Percentiles rank a stretch among this genome's conserved stretches.
Evolutionary conservation across 2,888 invertebrate genomes (phyloP).

Genomic region (Glaucopsyche alexis): DNA sequence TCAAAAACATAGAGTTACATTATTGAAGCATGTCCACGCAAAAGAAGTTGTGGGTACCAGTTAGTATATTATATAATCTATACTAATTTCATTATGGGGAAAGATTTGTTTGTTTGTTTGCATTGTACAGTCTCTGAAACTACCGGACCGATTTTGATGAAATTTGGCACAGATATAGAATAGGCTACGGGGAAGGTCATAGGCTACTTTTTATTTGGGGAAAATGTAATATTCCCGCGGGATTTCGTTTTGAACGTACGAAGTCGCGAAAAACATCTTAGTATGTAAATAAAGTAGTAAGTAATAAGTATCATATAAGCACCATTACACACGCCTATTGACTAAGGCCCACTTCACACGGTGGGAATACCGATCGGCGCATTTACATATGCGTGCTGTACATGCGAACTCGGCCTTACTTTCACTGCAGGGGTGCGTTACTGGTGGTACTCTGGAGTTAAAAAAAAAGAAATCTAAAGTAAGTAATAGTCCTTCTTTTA

Average conservation of each 20-base stretch:
- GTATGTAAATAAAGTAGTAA: not conserved
- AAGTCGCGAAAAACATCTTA: not conserved
- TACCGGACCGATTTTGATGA: too few relatives aligned
- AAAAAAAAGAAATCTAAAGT: not conserved
- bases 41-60: too few relatives aligned
- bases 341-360: conserved; percentile 25
- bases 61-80: too few relatives aligned
- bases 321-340: not conserved
- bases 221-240: not conserved
- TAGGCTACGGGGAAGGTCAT: too few relatives aligned
- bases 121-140: too few relatives aligned
- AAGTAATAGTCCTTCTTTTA: too few relatives aligned
- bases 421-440: not conserved
- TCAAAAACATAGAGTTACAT: too few relatives aligned
- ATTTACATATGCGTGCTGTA: conserved; percentile 10
- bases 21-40: too few relatives aligned
- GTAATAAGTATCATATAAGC: not conserved
- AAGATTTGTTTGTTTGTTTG: too few relatives aligned
- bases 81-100: too few relatives aligned
- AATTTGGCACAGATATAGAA: too few relatives aligned
- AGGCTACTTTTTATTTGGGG: not conserved
- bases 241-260: too few relatives aligned
- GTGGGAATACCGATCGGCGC: not conserved
- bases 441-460: not conserved
- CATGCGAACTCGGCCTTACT: conserved; percentile 7